These are phyloP conservation scores for Perca fluviatilis DNA, from an alignment of 2,113 vertebrate genomes.

Conservation along the genomic window DNA sequence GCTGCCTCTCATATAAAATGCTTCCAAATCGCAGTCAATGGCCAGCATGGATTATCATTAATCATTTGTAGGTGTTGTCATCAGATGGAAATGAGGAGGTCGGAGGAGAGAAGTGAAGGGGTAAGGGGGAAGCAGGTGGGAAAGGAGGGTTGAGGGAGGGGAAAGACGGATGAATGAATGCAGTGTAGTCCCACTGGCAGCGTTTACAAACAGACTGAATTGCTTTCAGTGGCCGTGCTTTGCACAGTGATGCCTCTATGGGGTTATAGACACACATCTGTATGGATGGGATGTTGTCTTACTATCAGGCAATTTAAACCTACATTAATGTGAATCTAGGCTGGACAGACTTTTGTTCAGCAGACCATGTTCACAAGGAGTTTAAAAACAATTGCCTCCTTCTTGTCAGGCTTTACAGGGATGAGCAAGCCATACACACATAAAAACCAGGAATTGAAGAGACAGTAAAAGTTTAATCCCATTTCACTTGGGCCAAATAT, in stretches of 20 bases:
- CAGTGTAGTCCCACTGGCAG: slow-evolving; percentile 70
- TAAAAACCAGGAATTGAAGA: slow-evolving; percentile 42
- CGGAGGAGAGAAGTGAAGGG: slow-evolving; percentile 31
- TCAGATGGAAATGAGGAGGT: slow-evolving; percentile 47
- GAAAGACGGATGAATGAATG: slow-evolving; percentile 68
- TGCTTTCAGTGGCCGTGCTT: slow-evolving; percentile 58
- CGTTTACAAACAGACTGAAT: slow-evolving; percentile 60
- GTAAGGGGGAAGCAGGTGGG: slow-evolving; percentile 68
- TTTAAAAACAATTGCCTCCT: slow-evolving; percentile 52
- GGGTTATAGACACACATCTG: slow-evolving; percentile 51
- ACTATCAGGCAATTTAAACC: slow-evolving; percentile 57
- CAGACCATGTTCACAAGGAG: slow-evolving; percentile 29
- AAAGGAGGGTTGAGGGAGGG: slow-evolving; percentile 45
- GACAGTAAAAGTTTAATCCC: slow-evolving; percentile 56
- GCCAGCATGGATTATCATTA: slow-evolving; percentile 63
- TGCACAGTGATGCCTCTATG: slow-evolving; percentile 69
- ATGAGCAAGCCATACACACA: slow-evolving; percentile 35
- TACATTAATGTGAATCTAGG: slow-evolving; percentile 39
- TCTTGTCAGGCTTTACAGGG: slow-evolving; percentile 35
- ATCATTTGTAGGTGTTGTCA: slow-evolving; percentile 63
- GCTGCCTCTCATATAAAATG: slow-evolving; percentile 55
- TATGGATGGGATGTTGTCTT: slow-evolving; percentile 47
- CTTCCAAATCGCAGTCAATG: slow-evolving; percentile 51
- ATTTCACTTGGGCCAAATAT: slow-evolving; percentile 47
- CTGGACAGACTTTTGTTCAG: slow-evolving; percentile 42